Percentiles rank a stretch among this genome's conserved stretches.
Evolutionary conservation across 2,888 invertebrate species (phyloP).

Genomic region (Girardia tigrina): DNA sequence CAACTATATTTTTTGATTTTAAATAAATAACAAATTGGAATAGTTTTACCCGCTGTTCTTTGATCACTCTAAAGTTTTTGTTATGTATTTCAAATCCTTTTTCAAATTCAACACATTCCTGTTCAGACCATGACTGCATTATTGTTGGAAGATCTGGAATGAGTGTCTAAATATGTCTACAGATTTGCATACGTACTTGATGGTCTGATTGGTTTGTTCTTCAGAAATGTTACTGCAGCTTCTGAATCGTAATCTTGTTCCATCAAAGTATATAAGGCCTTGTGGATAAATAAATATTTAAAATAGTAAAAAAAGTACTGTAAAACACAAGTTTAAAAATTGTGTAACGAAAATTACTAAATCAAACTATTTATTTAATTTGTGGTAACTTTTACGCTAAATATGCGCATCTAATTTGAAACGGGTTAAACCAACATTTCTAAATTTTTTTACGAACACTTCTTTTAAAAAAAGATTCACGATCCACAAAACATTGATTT

Average conservation of each 20-base stretch:
- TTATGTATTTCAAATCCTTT: conserved; percentile 79
- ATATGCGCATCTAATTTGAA: background rate
- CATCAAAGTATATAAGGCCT: conserved; percentile 4
- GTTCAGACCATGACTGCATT: conserved; percentile 67
- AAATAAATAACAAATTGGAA: background rate
- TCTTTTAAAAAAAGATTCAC: too few relatives aligned
- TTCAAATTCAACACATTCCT: conserved; percentile 90
- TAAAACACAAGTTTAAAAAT: background rate
- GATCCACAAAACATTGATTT: too few relatives aligned
- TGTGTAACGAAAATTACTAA: background rate
- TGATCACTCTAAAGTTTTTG: conserved; percentile 86
- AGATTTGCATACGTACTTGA: background rate
- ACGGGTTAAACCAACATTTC: background rate
- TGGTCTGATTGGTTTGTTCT: background rate
- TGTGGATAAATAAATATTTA: background rate
- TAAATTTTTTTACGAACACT: too few relatives aligned
- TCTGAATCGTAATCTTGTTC: conserved; percentile 20
- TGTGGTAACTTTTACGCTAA: background rate
- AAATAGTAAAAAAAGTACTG: background rate
- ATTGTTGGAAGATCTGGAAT: conserved; percentile 28
- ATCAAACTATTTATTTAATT: background rate
- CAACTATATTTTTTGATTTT: conserved; percentile 54
- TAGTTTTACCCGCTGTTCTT: background rate
- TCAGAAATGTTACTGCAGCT: conserved; percentile 7
- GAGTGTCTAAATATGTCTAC: background rate